Evolutionary conservation across 2,113 vertebrate genomes (phyloP), one percentile per base, ranked within the genome.

Genomic region (Mus musculus): DNA sequence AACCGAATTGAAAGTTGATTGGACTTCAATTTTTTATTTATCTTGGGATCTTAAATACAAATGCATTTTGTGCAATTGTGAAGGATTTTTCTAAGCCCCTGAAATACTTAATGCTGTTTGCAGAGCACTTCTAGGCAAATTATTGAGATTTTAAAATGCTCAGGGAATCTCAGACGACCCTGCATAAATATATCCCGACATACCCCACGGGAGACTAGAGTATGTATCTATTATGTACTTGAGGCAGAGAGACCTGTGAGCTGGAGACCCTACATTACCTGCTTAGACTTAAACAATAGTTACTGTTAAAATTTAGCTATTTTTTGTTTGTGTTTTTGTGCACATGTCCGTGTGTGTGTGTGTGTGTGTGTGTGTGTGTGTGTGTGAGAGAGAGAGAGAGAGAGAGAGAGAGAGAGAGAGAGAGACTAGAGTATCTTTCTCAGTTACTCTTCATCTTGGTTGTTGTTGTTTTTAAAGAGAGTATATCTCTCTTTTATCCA

Each of bases 11-110:
- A 93, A 89, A 96, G 72, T 61, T 96, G 88, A 95, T 94, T 96
- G 76, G 72, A 76, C 72, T 95, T 96, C 86, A 95, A 78, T 94
- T 89, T 92, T 97, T 95, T 82, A 96, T 94, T 96, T 97, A 92
- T 96, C 77, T n/a, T 72, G 78, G 89, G 73, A 95, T 86, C 81
- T 96, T 95, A 96, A 92, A 86, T 82, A 89, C 77, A 92, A 96
- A 95, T 75, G 87, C 69, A 93, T 90, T 97, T 88, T 92, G 67
- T 92, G 61, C 80, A 88, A 76, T 73, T 89, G 86, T 93, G 75
- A 89, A 95, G 85, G 81, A 77, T 61, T 96, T 96, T 97, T 93
- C 95, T 96, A 95, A 95, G 95, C 81, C 90, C 90, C 93, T 78
- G 81, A 94, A 96, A 95, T 72, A 73, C 91, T 95, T 94, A 89